Conservation (phyloP, 2,113 vertebrate species). For the Corynorhinus townsendii region DNA sequence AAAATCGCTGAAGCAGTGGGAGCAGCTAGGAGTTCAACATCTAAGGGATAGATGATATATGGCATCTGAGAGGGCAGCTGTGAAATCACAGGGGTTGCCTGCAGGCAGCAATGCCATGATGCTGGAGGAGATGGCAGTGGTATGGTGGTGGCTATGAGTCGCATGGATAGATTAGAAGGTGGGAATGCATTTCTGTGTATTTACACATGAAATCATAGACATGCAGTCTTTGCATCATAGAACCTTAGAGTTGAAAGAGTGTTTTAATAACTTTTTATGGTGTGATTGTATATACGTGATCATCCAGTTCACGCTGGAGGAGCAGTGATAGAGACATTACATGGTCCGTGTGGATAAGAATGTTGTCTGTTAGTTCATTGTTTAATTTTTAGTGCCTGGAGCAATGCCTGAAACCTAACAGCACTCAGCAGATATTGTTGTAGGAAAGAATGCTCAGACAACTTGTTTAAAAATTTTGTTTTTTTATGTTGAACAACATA, state of each 20-base stretch:
- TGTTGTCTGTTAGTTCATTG: conserved; percentile 5
- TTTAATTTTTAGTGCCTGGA: conserved; percentile 29
- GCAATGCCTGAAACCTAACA: not conserved
- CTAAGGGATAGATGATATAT: not conserved
- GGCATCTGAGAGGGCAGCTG: not conserved
- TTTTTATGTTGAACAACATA: not conserved
- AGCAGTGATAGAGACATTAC: not conserved
- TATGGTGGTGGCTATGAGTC: not conserved
- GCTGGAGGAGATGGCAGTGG: not conserved
- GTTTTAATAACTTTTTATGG: not conserved
- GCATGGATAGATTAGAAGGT: not conserved
- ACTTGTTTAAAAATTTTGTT: conserved; percentile 27
- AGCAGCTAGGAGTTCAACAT: not conserved
- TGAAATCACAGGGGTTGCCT: not conserved
- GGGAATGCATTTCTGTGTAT: not conserved
- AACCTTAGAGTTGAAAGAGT: not conserved
- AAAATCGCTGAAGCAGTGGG: not conserved
- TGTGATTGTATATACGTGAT: not conserved
- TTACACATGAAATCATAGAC: not conserved
- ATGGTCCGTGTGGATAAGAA: not conserved
- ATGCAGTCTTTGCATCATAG: not conserved
- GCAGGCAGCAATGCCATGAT: not conserved
- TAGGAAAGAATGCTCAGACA: conserved; percentile 7
- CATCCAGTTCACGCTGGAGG: not conserved
- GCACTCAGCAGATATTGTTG: not conserved